Base-by-base conservation (phyloP, 2,888 invertebrate genomes). In the Euzophera pinguis region DNA sequence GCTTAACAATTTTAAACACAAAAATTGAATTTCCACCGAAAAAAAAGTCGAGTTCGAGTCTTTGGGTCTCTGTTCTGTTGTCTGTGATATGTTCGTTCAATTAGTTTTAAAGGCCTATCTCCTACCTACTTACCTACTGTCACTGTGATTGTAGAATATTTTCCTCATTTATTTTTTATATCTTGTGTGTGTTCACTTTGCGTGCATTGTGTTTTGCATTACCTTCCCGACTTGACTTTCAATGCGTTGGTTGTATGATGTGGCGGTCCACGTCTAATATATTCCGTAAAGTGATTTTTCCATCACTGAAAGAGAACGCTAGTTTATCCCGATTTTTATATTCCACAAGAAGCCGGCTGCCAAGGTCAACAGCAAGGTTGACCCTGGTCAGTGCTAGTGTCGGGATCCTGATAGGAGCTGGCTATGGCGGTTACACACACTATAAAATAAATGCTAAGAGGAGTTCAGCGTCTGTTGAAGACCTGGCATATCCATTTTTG, bases 381-480 rank as follows among this genome's bases (percentile, higher is more conserved):
- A 91, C 92, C 17, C 59, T 93, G 29, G 76, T 93, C 1, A 92
- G 94, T 56, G 91, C 92, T 0, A 88, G 89, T 65, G 79, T 93
- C 50, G 94, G 94, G 42, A 85, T 91, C 4, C 75, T 91, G 1
- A 68, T 91, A 3, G 93, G 93, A 1, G 91, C 91, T 0, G 90
- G 90, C 0, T 92, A 92, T 66, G 87, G 90, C 55, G 90, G 88
- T 55, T 91, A 89, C 63, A 89, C 90, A 0, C 91, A 91, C 64
- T 90, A 86, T 53, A 84, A 84, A 72, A 77, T 90, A 49, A 91
- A 91, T 64, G 56, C 62, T 0, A 89, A 82, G 60, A 85, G 80
- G 45, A 61, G 58, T 41, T 57, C 60, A 12, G 53, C 61, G 3
- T 70, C 75, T 1, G 61, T 73, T 1, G 74, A 78, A 75, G 86